Percentiles rank a stretch among this genome's conserved stretches.
These are phyloP conservation scores for Hirudinaria manillensis DNA, from an alignment of 2,888 invertebrate genomes.

Conservation along the genomic window DNA sequence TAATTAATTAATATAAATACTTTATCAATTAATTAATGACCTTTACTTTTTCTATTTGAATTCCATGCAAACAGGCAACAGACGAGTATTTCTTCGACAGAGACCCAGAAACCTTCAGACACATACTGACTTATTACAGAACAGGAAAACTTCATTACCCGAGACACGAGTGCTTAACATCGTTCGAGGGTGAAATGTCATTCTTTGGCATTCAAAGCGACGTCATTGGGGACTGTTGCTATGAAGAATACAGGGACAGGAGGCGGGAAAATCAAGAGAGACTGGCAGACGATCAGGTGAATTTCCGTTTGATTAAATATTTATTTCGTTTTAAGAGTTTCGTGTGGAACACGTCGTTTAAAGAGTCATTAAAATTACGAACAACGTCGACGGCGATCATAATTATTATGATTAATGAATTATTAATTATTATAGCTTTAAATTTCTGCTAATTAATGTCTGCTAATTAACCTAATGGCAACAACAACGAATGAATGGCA, in stretches of 20 bases:
- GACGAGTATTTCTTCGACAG: slow-evolving; percentile 99
- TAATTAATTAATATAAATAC: no score
- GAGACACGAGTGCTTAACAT: slow-evolving; percentile 95
- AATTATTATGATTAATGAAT: no score
- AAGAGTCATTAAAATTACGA: no score
- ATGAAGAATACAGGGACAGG: slow-evolving; percentile 97
- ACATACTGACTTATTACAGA: slow-evolving; percentile 95
- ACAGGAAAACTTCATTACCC: slow-evolving; percentile 97
- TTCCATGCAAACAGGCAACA: slow-evolving; percentile 64
- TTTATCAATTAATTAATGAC: no score
- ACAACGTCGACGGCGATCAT: no score
- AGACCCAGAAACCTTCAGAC: slow-evolving; percentile 93
- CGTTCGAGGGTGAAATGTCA: slow-evolving; percentile 96
- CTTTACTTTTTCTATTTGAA: no score
- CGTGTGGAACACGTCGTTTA: no score
- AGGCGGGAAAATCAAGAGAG: slow-evolving; percentile 97
- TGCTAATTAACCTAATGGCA: no score
- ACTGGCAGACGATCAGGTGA: slow-evolving; percentile 34
- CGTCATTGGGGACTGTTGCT: slow-evolving; percentile 96
- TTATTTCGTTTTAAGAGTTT: background rate
- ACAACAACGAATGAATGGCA: no score
- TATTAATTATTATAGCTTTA: no score
- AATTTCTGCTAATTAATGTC: no score
- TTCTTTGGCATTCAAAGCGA: slow-evolving; percentile 97
- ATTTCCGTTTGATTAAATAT: background rate